Evolutionary conservation across 2,888 invertebrate species (phyloP).

Genomic region (Erebia ligea): DNA sequence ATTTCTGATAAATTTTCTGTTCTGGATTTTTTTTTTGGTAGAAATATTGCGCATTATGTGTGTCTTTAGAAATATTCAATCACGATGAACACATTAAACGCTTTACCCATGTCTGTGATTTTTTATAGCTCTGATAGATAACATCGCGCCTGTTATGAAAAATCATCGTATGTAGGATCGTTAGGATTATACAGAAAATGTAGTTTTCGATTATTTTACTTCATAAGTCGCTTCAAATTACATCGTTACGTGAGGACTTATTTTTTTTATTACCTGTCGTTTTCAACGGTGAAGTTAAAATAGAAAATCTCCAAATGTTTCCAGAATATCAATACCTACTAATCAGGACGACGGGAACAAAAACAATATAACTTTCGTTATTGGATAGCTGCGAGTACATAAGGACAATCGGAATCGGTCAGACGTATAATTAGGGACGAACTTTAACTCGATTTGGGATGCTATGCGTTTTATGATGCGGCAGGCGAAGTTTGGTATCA

Average conservation of each 20-base stretch:
- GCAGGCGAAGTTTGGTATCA: not conserved
- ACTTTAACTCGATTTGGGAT: conserved; percentile 21
- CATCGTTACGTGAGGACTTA: not conserved
- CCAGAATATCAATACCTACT: conserved; percentile 24
- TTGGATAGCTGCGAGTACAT: conserved; percentile 52
- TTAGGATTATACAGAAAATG: too few species aligned
- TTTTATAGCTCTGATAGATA: too few species aligned
- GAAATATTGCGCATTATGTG: not conserved
- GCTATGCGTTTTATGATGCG: conserved; percentile 18
- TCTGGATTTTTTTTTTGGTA: not conserved
- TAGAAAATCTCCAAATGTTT: conserved; percentile 14
- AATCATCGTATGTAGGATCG: too few species aligned
- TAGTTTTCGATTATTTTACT: not conserved
- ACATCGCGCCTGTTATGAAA: too few species aligned
- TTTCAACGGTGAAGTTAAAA: conserved; percentile 2
- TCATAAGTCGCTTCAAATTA: not conserved
- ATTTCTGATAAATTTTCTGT: conserved; percentile 1
- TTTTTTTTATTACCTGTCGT: not conserved
- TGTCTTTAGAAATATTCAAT: not conserved
- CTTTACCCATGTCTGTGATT: not conserved
- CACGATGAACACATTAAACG: not conserved
- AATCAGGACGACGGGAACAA: conserved; percentile 52
- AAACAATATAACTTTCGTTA: conserved; percentile 77
- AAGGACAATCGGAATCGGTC: conserved; percentile 60
- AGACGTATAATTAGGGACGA: conserved; percentile 53